These are phyloP conservation scores for Dynastes maya DNA, from an alignment of 2,888 invertebrate species.

Conservation along the genomic window DNA sequence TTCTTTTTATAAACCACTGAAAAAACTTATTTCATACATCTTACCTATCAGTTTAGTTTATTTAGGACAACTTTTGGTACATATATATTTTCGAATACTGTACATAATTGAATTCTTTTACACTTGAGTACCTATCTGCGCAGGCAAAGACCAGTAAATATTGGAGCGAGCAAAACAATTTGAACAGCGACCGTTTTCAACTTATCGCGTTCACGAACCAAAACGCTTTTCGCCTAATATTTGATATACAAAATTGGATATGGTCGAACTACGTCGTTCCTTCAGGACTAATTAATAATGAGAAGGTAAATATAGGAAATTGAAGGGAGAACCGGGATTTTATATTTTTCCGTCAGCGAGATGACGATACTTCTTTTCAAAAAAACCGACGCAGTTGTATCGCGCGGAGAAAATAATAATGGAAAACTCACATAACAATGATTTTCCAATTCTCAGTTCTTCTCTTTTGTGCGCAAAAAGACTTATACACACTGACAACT, in stretches of 20 bases:
- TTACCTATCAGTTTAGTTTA: background rate
- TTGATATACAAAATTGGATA: slow-evolving; percentile 39
- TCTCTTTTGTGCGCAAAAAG: too few relatives aligned
- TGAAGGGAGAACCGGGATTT: background rate
- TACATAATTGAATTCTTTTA: background rate
- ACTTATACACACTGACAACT: too few relatives aligned
- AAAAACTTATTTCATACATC: too few relatives aligned
- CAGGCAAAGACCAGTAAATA: slow-evolving; percentile 19
- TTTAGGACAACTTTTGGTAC: background rate
- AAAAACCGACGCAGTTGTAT: background rate
- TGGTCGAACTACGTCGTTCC: slow-evolving; percentile 9
- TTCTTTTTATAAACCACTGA: too few relatives aligned
- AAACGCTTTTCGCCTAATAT: slow-evolving; percentile 11
- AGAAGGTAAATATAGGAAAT: slow-evolving; percentile 20
- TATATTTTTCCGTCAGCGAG: background rate
- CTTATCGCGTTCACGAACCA: slow-evolving; percentile 14
- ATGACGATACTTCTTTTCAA: too few relatives aligned
- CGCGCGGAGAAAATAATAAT: background rate
- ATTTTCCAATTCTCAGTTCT: too few relatives aligned
- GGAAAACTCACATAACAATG: too few relatives aligned
- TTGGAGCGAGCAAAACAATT: slow-evolving; percentile 22
- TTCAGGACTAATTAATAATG: slow-evolving; percentile 21
- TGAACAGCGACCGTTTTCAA: slow-evolving; percentile 28
- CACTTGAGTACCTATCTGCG: background rate
- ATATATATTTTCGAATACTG: slow-evolving; percentile 1